Evolutionary conservation across 2,888 invertebrate species (phyloP).

Genomic region (Epistrophe eligans): DNA sequence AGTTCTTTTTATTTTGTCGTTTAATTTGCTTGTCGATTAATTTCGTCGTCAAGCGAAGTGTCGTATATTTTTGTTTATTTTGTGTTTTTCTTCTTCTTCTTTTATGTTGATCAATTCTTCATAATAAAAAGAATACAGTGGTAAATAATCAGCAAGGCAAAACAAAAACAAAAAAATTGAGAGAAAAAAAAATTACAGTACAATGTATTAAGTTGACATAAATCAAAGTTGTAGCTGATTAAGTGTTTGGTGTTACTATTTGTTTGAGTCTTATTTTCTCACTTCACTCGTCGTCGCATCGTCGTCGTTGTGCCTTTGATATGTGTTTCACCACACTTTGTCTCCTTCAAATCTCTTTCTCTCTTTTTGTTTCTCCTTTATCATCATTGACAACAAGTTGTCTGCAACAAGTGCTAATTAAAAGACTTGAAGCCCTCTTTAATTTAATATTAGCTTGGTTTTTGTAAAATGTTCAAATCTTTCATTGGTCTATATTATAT

Average conservation of each 20-base stretch:
- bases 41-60: constrained; percentile 39
- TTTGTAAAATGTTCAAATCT: too few species aligned
- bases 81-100: neutral
- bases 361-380: neutral
- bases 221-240: constrained; percentile 73
- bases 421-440: constrained; percentile 39
- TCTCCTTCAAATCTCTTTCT: neutral
- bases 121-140: constrained; percentile 10
- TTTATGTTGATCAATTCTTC: constrained; percentile 41
- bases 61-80: neutral
- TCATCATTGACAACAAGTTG: constrained; percentile 37
- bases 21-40: constrained; percentile 75
- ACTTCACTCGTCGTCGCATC: constrained; percentile 20
- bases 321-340: constrained; percentile 3
- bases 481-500: constrained; percentile 25
- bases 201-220: constrained; percentile 71
- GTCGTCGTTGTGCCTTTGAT: neutral
- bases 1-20: constrained; percentile 43
- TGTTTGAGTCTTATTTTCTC: constrained; percentile 65
- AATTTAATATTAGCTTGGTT: constrained; percentile 8
- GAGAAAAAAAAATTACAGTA: neutral
- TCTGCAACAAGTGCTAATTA: constrained; percentile 70
- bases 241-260: constrained; percentile 74
- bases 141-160: neutral
- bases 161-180: neutral